These are phyloP conservation scores for Formica exsecta DNA, from an alignment of 1,140 invertebrate genomes.

Conservation along the genomic window DNA sequence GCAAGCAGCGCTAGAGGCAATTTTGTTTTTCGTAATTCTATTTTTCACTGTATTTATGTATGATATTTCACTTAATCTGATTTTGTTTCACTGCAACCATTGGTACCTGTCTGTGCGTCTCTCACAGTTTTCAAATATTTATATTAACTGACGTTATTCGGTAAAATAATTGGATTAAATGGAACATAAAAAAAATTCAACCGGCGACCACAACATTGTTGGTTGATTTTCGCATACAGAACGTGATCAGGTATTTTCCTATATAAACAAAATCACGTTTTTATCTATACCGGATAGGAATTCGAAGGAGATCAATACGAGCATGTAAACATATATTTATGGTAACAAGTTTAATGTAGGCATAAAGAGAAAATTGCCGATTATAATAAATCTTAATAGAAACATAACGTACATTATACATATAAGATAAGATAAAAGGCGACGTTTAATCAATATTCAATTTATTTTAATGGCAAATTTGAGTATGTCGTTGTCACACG, in stretches of 20 bases:
- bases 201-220: conserved; percentile 24
- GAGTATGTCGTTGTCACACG: conserved; percentile 23
- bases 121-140: conserved; percentile 53
- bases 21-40: background rate
- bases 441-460: conserved; percentile 31
- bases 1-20: no score
- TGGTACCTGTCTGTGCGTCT: conserved; percentile 17
- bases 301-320: background rate
- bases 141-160: conserved; percentile 37
- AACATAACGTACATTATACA: background rate
- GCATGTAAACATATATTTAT: background rate
- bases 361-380: background rate
- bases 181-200: conserved; percentile 27
- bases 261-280: conserved; percentile 40
- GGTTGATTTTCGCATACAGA: background rate
- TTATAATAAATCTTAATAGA: background rate
- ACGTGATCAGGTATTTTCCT: conserved; percentile 34
- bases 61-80: conserved; percentile 15
- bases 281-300: background rate
- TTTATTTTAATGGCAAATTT: conserved; percentile 53
- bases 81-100: conserved; percentile 28
- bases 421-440: background rate
- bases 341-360: background rate
- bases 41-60: conserved; percentile 10
- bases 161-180: conserved; percentile 55